Conservation (phyloP, 2,888 invertebrate species). For the Bedellia somnulentella region DNA sequence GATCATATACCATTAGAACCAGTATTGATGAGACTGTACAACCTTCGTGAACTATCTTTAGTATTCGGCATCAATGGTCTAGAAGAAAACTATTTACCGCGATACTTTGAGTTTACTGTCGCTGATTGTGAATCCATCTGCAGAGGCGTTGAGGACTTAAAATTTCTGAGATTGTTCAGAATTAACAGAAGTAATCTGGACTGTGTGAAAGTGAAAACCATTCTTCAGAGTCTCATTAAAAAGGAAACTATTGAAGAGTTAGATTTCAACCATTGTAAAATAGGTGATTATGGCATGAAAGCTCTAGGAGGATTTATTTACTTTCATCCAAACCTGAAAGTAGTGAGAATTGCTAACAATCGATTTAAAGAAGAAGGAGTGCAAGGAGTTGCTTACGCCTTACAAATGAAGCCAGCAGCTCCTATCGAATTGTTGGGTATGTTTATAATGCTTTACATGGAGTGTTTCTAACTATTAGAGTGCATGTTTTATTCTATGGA, state of each 20-base stretch:
- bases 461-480: no score
- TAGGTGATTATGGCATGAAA: slow-evolving; percentile 64
- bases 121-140: slow-evolving; percentile 63
- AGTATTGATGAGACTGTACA: slow-evolving; percentile 50
- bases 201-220: slow-evolving; percentile 58
- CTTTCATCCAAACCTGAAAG: slow-evolving; percentile 42
- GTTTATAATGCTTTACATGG: no score
- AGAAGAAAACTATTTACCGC: slow-evolving; percentile 52
- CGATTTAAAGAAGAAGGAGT: slow-evolving; percentile 55
- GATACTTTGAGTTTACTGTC: slow-evolving; percentile 64
- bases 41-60: slow-evolving; percentile 52
- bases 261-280: slow-evolving; percentile 67
- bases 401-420: slow-evolving; percentile 49
- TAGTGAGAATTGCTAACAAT: slow-evolving; percentile 57
- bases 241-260: slow-evolving; percentile 57
- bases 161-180: slow-evolving; percentile 47
- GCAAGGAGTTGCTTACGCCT: slow-evolving; percentile 54
- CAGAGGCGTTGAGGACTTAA: slow-evolving; percentile 42
- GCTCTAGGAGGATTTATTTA: slow-evolving; percentile 62
- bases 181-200: slow-evolving; percentile 65
- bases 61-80: slow-evolving; percentile 45
- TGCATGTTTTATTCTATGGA: no score
- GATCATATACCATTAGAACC: slow-evolving; percentile 64
- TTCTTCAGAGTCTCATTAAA: slow-evolving; percentile 55
- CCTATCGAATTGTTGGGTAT: slow-evolving; percentile 45